A percentile compares a stretch with the other conserved stretches of the same genome.
Conservation (phyloP, 1,140 invertebrate genomes). For the Apis dorsata region DNA sequence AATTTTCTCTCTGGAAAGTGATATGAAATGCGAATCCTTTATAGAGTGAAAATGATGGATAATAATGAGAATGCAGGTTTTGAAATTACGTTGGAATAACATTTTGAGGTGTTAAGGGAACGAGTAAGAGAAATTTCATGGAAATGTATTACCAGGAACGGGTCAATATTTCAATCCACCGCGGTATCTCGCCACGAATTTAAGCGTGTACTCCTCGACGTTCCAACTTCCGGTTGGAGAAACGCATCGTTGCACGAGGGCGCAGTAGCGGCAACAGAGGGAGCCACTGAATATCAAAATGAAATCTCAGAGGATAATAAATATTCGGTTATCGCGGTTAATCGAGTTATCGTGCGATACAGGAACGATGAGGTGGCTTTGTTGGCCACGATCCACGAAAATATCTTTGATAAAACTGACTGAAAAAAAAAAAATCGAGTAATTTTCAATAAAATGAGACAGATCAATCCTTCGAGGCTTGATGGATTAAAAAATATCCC, state of each 20-base stretch:
- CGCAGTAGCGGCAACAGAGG: neutral
- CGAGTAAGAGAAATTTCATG: neutral
- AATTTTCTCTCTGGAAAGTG: too few species aligned
- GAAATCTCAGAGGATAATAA: conserved; percentile 75
- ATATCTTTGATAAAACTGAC: neutral
- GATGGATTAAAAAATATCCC: neutral
- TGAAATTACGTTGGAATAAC: too few species aligned
- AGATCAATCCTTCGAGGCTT: neutral
- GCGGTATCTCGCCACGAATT: conserved; percentile 19
- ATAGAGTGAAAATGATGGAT: too few species aligned
- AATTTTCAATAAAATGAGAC: neutral
- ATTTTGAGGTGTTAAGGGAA: neutral
- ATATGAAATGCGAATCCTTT: too few species aligned
- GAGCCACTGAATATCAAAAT: conserved; percentile 63
- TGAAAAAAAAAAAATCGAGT: neutral
- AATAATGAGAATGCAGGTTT: too few species aligned
- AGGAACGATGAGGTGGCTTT: conserved; percentile 30
- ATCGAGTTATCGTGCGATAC: conserved; percentile 69
- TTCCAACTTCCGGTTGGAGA: conserved; percentile 35
- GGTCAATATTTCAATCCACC: conserved; percentile 30
- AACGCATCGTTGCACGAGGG: conserved; percentile 7
- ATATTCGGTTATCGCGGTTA: conserved; percentile 71
- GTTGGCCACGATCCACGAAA: conserved; percentile 26
- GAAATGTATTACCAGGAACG: neutral
- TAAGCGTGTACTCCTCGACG: conserved; percentile 7